Evolutionary conservation across 2,113 vertebrate species (phyloP).

Genomic region (Forbesichthys agassizii): DNA sequence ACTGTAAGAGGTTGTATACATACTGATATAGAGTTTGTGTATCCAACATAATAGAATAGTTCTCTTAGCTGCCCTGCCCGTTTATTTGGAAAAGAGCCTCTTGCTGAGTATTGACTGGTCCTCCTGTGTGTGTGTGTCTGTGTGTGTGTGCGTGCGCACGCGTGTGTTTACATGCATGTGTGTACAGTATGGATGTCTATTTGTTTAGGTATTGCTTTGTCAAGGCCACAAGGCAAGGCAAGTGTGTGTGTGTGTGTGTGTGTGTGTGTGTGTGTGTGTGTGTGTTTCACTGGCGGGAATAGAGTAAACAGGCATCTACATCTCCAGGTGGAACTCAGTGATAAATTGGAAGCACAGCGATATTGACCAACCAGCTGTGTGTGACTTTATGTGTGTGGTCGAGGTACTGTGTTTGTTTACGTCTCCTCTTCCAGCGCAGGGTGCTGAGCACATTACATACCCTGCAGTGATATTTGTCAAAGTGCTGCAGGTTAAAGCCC

Average conservation of each 20-base stretch:
- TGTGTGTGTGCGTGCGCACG: neutral
- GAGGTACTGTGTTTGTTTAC: neutral
- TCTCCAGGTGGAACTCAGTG: slow-evolving; percentile 62
- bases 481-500: too few relatives aligned
- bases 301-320: slow-evolving; percentile 59
- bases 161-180: neutral
- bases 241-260: slow-evolving; percentile 22
- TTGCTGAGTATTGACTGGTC: slow-evolving; percentile 10
- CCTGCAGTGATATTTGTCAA: too few relatives aligned
- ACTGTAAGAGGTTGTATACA: neutral
- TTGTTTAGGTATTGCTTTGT: slow-evolving; percentile 62
- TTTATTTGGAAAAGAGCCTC: slow-evolving; percentile 10
- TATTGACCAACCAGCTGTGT: slow-evolving; percentile 43
- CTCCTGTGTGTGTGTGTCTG: slow-evolving; percentile 11
- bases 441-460: too few relatives aligned
- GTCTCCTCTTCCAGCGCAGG: too few relatives aligned
- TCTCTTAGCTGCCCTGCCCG: neutral
- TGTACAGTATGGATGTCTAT: slow-evolving; percentile 31
- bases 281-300: slow-evolving; percentile 52
- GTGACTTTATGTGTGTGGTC: neutral
- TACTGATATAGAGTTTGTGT: neutral
- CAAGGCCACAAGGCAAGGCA: slow-evolving; percentile 50
- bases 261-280: slow-evolving; percentile 23
- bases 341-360: slow-evolving; percentile 47
- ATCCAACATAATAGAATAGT: neutral